phyloP scores from a whole-genome alignment of 1,140 invertebrate species.

The Drosophila tsacasi region DNA sequence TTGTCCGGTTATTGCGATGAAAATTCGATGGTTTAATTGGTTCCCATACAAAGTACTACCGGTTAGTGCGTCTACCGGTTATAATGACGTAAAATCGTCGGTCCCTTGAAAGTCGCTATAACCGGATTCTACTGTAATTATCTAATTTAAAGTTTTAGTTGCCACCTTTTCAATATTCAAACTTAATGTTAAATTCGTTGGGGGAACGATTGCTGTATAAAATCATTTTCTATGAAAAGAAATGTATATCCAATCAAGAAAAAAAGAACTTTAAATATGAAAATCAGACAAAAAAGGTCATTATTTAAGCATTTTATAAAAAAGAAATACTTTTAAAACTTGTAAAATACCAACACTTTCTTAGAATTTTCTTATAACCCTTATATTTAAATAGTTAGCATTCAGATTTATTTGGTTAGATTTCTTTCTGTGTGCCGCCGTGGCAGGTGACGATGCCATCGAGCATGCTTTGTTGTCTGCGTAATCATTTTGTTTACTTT shows the following conservation, averaged over 20 bases:
- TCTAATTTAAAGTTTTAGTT: background rate
- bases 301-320: background rate
- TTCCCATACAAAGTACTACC: too few species aligned
- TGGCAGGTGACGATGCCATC: conserved; percentile 25
- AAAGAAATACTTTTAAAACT: background rate
- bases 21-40: too few species aligned
- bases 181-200: background rate
- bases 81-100: too few species aligned
- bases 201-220: background rate
- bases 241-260: background rate
- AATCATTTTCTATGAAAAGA: background rate
- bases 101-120: too few species aligned
- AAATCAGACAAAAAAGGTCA: background rate
- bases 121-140: too few species aligned
- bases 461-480: conserved; percentile 63
- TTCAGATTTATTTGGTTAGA: background rate
- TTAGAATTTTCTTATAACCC: background rate
- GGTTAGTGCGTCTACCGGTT: too few species aligned
- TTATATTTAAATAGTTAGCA: background rate
- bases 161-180: background rate
- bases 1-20: too few species aligned
- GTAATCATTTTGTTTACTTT: conserved; percentile 81
- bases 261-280: background rate
- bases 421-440: conserved; percentile 18
- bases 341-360: background rate